Evolutionary conservation across 2,888 invertebrate genomes (phyloP).

Genomic region (Girardia tigrina): DNA sequence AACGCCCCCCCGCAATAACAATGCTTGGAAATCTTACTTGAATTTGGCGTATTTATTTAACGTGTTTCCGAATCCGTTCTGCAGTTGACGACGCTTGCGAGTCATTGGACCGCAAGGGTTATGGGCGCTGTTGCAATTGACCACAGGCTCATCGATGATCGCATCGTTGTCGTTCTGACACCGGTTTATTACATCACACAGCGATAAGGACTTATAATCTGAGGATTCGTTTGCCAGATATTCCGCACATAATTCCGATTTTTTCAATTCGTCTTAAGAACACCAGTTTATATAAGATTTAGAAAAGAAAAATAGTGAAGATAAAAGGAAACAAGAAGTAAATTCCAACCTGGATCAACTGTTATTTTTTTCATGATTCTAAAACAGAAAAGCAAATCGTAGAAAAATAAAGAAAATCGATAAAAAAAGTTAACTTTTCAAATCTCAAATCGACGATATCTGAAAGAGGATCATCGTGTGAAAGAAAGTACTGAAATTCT

Average conservation of each 20-base stretch:
- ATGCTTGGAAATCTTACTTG: no score
- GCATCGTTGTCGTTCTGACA: not conserved
- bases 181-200: not conserved
- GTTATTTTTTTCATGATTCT: not conserved
- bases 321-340: not conserved
- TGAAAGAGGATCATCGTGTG: not conserved
- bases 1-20: no score
- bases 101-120: not conserved
- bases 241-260: not conserved
- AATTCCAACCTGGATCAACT: not conserved
- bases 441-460: not conserved
- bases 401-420: not conserved
- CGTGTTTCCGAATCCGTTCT: not conserved
- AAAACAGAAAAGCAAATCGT: no score
- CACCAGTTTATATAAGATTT: no score
- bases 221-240: not conserved
- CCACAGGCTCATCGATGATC: not conserved
- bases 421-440: not conserved
- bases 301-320: not conserved
- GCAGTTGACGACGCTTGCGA: not conserved
- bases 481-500: not conserved
- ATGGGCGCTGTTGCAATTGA: not conserved
- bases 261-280: not conserved
- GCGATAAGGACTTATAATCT: not conserved
- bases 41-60: not conserved